Evolutionary conservation across 2,797 vertebrate species (phyloP).

Genomic region (Perodicticus potto): DNA sequence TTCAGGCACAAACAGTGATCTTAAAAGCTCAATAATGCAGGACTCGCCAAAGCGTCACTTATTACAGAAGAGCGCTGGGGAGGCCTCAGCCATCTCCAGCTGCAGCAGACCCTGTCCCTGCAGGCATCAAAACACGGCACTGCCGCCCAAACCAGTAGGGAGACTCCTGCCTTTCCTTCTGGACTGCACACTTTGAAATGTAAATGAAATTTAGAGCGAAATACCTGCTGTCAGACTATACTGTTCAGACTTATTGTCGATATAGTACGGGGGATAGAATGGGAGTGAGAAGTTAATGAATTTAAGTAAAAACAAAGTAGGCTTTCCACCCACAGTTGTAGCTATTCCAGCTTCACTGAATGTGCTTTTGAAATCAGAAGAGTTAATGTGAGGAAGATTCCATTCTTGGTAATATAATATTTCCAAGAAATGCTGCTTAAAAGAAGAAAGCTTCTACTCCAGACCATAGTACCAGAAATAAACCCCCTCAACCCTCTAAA

Average conservation of each 20-base stretch:
- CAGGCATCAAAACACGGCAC: not conserved
- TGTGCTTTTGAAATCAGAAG: slow-evolving; percentile 6
- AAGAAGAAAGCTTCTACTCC: not conserved
- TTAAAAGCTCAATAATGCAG: rapidly evolving
- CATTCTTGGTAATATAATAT: not conserved
- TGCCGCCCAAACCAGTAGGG: not conserved
- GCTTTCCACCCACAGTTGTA: not conserved
- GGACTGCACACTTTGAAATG: not conserved
- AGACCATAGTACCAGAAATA: not conserved
- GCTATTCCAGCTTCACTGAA: not conserved
- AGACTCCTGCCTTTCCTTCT: not conserved
- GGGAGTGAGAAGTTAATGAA: not conserved
- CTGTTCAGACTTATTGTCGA: not conserved
- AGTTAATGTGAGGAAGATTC: slow-evolving; percentile 13
- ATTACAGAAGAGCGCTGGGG: not conserved
- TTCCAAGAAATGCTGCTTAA: slow-evolving; percentile 28
- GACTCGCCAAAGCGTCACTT: not conserved
- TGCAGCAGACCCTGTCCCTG: not conserved
- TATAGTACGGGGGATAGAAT: not conserved
- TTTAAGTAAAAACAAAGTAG: not conserved
- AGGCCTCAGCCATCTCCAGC: not conserved
- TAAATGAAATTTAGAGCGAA: not conserved
- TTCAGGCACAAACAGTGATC: not conserved
- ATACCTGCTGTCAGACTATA: not conserved
- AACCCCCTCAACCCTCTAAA: not conserved